Conservation (phyloP, 64 coral and sea anemone species). For the Stichodactyla mertensii region DNA sequence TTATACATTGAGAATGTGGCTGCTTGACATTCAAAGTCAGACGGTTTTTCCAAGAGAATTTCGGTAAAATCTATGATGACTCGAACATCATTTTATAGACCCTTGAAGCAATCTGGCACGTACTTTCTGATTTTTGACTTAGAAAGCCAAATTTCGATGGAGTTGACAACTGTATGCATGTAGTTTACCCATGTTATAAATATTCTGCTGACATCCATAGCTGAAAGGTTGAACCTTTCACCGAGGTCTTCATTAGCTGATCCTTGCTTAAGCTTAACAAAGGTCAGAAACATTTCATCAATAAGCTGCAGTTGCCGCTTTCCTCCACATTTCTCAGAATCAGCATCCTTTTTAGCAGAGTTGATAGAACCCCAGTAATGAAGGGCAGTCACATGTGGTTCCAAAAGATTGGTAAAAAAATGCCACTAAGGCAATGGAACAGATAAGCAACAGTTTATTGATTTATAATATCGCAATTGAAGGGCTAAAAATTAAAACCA, state of each 20-base stretch:
- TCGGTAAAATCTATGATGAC: constrained; percentile 55
- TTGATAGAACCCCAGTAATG: neutral
- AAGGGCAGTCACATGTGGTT: no score
- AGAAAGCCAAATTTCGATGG: neutral
- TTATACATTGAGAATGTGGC: constrained; percentile 35
- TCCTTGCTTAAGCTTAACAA: neutral
- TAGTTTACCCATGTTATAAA: neutral
- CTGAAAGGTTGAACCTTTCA: neutral
- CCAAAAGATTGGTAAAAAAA: no score
- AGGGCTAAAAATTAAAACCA: no score
- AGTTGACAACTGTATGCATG: neutral
- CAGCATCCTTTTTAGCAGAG: neutral
- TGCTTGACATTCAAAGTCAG: constrained; percentile 30
- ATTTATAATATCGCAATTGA: no score
- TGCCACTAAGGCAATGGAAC: no score
- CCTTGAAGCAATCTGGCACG: neutral
- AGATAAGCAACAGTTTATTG: no score
- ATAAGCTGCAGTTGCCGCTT: neutral
- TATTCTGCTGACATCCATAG: neutral
- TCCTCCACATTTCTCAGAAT: neutral
- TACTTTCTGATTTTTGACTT: neutral
- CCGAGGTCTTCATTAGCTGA: neutral
- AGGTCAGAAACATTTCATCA: neutral
- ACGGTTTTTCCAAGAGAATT: constrained; percentile 44
- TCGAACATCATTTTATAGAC: neutral